Conservation (phyloP, 2,888 invertebrate species). For the Spilarctia lutea region DNA sequence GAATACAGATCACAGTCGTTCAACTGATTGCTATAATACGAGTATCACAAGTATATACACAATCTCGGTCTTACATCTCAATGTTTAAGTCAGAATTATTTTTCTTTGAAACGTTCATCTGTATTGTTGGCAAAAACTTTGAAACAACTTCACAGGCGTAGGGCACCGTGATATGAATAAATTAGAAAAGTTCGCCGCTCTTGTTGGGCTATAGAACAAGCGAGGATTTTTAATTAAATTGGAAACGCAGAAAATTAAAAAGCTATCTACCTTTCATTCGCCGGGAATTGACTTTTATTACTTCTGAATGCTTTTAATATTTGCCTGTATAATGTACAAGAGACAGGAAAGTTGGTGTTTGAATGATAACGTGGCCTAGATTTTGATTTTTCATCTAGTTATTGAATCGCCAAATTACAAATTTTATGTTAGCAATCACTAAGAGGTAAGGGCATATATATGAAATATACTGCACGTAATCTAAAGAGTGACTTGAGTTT, state of each 20-base stretch:
- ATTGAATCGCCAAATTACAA: neutral
- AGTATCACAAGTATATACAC: constrained; percentile 44
- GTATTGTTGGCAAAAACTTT: constrained; percentile 78
- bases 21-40: constrained; percentile 47
- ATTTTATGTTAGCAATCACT: neutral
- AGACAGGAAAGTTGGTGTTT: neutral
- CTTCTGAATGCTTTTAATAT: constrained; percentile 6
- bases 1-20: neutral
- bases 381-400: neutral
- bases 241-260: constrained; percentile 18
- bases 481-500: no score
- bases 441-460: no score
- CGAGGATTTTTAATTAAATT: constrained; percentile 32
- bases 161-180: constrained; percentile 83
- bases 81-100: constrained; percentile 60
- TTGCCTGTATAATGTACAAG: neutral
- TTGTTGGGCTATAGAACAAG: constrained; percentile 46
- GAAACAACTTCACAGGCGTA: constrained; percentile 72
- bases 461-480: no score
- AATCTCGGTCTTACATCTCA: constrained; percentile 51
- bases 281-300: constrained; percentile 16
- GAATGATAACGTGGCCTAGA: neutral
- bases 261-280: constrained; percentile 13
- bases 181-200: constrained; percentile 78
- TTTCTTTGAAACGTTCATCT: constrained; percentile 74